These are phyloP conservation scores for Phengaris arion DNA, from an alignment of 2,888 invertebrate genomes.

Conservation along the genomic window DNA sequence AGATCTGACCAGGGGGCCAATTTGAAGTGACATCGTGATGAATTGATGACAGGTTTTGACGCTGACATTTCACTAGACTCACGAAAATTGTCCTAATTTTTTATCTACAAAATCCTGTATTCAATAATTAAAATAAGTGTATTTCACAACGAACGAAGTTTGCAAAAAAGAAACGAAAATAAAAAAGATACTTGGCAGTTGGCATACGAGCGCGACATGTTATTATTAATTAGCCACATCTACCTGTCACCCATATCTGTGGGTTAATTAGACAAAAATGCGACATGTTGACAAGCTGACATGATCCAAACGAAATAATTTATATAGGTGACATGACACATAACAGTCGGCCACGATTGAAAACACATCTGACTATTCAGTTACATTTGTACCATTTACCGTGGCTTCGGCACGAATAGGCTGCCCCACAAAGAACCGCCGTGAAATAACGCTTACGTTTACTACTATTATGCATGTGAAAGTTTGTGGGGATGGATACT, in stretches of 20 bases:
- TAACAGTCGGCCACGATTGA: not conserved
- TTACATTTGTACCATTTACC: not conserved
- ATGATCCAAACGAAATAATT: slow-evolving; percentile 19
- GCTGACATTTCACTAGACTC: slow-evolving; percentile 2
- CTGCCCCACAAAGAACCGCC: no score
- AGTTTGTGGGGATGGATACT: no score
- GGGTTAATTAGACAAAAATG: slow-evolving; percentile 25
- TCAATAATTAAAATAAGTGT: not conserved
- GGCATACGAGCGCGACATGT: not conserved
- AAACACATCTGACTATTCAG: not conserved
- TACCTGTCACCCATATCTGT: slow-evolving; percentile 5
- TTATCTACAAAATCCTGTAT: no score
- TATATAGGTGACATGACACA: not conserved
- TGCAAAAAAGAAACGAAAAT: not conserved
- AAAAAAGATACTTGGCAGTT: not conserved
- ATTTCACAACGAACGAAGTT: not conserved
- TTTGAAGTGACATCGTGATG: slow-evolving; percentile 3
- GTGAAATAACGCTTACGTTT: no score
- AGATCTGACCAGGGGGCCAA: slow-evolving; percentile 12
- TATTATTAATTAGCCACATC: not conserved
- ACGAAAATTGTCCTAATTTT: not conserved
- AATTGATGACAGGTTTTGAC: not conserved
- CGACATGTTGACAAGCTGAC: slow-evolving; percentile 8
- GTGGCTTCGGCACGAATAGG: no score
- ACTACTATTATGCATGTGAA: no score